Evolutionary conservation across 2,113 vertebrate species (phyloP).

Genomic region (Antechinus flavipes): DNA sequence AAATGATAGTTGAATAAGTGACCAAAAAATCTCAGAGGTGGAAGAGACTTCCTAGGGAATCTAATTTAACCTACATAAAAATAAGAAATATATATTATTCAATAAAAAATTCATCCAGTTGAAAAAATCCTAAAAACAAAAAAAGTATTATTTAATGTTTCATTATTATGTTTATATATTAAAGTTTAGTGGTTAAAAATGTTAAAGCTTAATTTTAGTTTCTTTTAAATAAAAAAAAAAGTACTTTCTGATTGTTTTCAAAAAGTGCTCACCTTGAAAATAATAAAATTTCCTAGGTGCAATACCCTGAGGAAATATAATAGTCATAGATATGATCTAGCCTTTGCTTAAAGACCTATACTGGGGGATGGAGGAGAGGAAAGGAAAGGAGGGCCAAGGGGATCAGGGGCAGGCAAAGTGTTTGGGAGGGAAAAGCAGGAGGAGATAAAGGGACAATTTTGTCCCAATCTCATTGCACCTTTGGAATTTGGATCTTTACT

Average conservation of each 20-base stretch:
- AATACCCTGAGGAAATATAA: background rate
- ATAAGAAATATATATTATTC: background rate
- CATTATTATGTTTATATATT: background rate
- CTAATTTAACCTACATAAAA: background rate
- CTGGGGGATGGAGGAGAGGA: background rate
- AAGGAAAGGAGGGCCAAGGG: background rate
- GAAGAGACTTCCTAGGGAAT: background rate
- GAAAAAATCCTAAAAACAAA: background rate
- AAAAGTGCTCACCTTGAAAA: background rate
- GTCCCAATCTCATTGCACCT: background rate
- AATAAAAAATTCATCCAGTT: background rate
- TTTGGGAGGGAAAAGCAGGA: background rate
- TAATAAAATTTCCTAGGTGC: background rate
- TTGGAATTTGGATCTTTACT: background rate
- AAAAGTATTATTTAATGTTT: background rate
- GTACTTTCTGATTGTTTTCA: background rate
- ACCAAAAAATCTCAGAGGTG: background rate
- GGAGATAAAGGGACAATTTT: background rate
- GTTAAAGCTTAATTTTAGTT: background rate
- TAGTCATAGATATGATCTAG: background rate
- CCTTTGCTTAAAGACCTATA: background rate
- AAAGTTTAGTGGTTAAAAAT: background rate
- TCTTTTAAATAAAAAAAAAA: background rate
- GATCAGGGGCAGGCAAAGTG: background rate
- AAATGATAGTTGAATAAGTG: background rate